Conservation (phyloP, 2,888 invertebrate species). For the Athalia circularis region DNA sequence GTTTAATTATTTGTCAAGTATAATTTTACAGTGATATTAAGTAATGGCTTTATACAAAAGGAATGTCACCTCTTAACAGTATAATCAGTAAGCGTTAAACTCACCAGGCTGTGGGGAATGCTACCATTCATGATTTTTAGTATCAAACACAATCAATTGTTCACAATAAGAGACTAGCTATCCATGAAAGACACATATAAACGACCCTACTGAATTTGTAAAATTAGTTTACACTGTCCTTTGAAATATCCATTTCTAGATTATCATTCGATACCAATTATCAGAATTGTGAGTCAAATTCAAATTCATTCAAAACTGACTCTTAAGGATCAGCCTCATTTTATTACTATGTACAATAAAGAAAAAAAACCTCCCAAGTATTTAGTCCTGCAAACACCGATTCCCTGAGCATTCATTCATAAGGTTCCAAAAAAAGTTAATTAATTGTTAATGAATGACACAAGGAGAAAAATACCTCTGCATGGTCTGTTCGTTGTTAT, state of each 20-base stretch:
- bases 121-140: not conserved
- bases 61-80: not conserved
- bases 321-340: no score
- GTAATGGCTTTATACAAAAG: not conserved
- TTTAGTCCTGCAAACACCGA: no score
- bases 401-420: no score
- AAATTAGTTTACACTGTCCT: not conserved
- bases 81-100: not conserved
- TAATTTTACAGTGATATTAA: not conserved
- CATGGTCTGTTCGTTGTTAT: no score
- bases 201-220: no score
- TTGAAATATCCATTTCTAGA: not conserved
- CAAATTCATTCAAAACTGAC: no score
- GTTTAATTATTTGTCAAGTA: slow-evolving; percentile 33
- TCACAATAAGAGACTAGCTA: slow-evolving; percentile 5
- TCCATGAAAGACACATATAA: not conserved
- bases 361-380: no score
- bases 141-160: slow-evolving; percentile 5
- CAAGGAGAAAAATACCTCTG: no score
- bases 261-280: not conserved
- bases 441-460: no score
- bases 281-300: not conserved
- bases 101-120: not conserved
- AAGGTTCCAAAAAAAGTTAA: no score
- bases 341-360: no score